Evolutionary conservation across 1,140 invertebrate genomes (phyloP), one percentile per base, ranked within the genome.

Genomic region (Halesus radiatus): DNA sequence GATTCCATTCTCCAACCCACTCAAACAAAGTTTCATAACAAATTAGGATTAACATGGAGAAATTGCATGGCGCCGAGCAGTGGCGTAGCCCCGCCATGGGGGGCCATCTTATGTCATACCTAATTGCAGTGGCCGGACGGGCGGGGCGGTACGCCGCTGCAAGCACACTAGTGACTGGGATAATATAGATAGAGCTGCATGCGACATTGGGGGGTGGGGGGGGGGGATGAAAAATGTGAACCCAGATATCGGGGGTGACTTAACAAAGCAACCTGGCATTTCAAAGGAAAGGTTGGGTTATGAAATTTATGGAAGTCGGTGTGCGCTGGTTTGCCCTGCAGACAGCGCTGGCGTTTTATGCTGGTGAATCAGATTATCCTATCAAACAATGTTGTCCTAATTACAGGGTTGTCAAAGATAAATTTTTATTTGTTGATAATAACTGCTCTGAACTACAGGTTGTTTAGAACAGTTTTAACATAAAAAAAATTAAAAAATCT

Each of bases 21-120:
- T 45, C 37, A 45, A 10, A 45, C 13, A 37, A 37, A 45, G 37
- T 45, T 13, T 45, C 37, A 45, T 45, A 45, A 45, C 56, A 60
- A 60, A 60, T 60, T 60, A 60, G 18, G 56, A 60, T 23, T 60
- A 60, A 23, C 18, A 6, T 60, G 18, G 10, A 60, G 18, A 60
- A 60, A 60, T 60, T 60, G 56, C 56, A 18, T 23, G 56, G 18
- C 56, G 56, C 56, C 54, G 15, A n/a, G 54, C 54, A n/a, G 54
- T 58, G 54, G 15, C 32, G 53, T 6, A 32, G 53, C 32, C 6
- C 53, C 54, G 54, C 16, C 56, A 6, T 13, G 56, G 56, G 56
- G 56, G 56, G 18, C 18, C 22, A 60, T 60, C 56, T 60, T 60
- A 60, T 60, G 22, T 60, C 56, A 60, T 60, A 60, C 18, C 6